Percentiles rank a stretch among this genome's conserved stretches.
Evolutionary conservation across 2,113 vertebrate genomes (phyloP).

Genomic region (Lasiurus borealis): DNA sequence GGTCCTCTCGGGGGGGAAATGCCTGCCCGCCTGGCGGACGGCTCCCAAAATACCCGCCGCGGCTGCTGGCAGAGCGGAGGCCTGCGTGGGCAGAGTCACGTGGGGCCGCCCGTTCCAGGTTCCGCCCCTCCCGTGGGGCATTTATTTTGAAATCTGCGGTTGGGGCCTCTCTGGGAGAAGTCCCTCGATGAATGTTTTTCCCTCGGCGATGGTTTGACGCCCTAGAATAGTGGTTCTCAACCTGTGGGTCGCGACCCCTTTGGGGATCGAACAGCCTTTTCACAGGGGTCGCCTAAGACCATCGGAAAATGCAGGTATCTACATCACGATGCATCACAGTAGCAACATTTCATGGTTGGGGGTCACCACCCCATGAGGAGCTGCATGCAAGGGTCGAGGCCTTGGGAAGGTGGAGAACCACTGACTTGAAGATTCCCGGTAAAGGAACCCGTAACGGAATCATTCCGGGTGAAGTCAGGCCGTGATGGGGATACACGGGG

Average conservation of each 20-base stretch:
- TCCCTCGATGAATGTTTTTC: slow-evolving; percentile 54
- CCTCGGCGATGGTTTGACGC: not conserved
- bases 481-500: not conserved
- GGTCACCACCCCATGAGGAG: no score
- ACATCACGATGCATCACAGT: no score
- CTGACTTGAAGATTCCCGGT: slow-evolving; percentile 21
- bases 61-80: slow-evolving; percentile 50
- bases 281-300: no score
- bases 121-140: slow-evolving; percentile 10
- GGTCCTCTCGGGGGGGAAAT: not conserved
- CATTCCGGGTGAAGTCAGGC: not conserved
- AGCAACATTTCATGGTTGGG: no score
- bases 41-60: slow-evolving; percentile 72
- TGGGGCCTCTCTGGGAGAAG: slow-evolving; percentile 42
- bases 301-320: no score
- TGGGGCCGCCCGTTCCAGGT: slow-evolving; percentile 18
- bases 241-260: no score
- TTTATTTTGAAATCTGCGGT: slow-evolving; percentile 70
- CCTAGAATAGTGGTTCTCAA: no score
- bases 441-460: slow-evolving; percentile 30
- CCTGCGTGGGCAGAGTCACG: slow-evolving; percentile 70
- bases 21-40: not conserved
- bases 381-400: no score
- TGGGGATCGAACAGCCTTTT: no score
- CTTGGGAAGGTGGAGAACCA: no score